Evolutionary conservation across 2,797 vertebrate genomes (phyloP), one percentile per base, ranked within the genome.

Genomic region (Alcedo quadribrachys): DNA sequence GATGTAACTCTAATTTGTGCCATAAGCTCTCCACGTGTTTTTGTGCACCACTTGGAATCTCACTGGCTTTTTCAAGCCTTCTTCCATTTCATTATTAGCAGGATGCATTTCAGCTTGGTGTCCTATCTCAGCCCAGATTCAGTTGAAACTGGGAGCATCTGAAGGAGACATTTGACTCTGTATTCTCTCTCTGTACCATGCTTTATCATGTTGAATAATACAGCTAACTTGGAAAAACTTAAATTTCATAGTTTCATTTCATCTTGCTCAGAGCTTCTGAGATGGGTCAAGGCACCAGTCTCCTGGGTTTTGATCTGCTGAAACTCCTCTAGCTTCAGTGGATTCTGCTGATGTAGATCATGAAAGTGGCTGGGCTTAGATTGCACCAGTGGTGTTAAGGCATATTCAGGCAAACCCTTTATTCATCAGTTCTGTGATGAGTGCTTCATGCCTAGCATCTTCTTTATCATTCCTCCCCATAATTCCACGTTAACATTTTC

Each of bases 391-490:
- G 75, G 37, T 93, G 94, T 94, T 88, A 77, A 92, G 79, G 84
- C 90, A 92, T 55, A 94, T 94, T 96, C 92, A 95, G 69, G 68
- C 90, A 95, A 96, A 94, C 61, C 84, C 91, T 88, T 89, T 94
- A 94, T 94, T 96, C 92, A 93, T 95, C 94, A 87, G 89, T 91
- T 95, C 93, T 87, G 51, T 94, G 90, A 94, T 96, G 90, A 88
- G 91, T 74, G 84, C 89, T 92, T 91, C 88, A 87, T 66, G 81
- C 71, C 8, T 18, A 84, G 91, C 84, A 54, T 84, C 87, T 80
- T 92, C 95, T 87, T 96, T 97, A 94, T 96, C 89, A 87, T 96
- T 96, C 95, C 92, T 87, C 85, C 82, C 90, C 93, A 95, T 93
- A 96, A 94, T 94, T 93, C 66, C 28, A 89, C 73, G 94, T 92